Percentiles rank a stretch among this genome's conserved stretches.
phyloP scores from a whole-genome alignment of 2,113 vertebrate genomes.

The Sminthopsis crassicaudata region DNA sequence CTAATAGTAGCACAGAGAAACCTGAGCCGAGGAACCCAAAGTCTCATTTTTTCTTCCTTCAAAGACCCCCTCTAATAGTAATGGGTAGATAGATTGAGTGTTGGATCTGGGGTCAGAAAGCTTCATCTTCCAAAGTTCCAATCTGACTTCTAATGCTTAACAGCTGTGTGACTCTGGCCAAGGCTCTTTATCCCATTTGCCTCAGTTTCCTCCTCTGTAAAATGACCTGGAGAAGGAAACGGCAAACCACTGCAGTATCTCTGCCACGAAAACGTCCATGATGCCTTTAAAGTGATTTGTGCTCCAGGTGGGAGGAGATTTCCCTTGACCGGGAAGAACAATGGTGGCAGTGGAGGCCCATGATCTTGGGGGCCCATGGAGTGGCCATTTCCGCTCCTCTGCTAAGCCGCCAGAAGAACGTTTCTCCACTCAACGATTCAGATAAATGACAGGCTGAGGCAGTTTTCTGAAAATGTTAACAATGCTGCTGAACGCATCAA shows the following conservation, averaged over 20 bases:
- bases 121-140: background rate
- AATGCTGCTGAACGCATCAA: rapidly evolving
- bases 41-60: no score
- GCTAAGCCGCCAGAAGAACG: background rate
- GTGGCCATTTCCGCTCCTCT: background rate
- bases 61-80: no score
- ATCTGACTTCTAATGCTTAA: background rate
- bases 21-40: no score
- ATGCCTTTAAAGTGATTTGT: background rate
- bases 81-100: no score
- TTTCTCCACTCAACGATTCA: constrained; percentile 2
- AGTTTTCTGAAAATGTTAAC: constrained; percentile 20
- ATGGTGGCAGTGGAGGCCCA: background rate
- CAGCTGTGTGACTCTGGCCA: background rate
- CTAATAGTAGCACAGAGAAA: no score
- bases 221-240: background rate
- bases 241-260: background rate
- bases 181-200: background rate
- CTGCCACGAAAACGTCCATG: background rate
- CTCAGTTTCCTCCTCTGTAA: background rate
- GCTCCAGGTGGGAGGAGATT: background rate
- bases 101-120: background rate
- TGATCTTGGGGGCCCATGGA: background rate
- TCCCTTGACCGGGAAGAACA: background rate
- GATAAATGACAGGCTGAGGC: constrained; percentile 43